Evolutionary conservation across 1,140 invertebrate species (phyloP), one percentile per base, ranked within the genome.

Genomic region (Ptiloglossa arizonensis): DNA sequence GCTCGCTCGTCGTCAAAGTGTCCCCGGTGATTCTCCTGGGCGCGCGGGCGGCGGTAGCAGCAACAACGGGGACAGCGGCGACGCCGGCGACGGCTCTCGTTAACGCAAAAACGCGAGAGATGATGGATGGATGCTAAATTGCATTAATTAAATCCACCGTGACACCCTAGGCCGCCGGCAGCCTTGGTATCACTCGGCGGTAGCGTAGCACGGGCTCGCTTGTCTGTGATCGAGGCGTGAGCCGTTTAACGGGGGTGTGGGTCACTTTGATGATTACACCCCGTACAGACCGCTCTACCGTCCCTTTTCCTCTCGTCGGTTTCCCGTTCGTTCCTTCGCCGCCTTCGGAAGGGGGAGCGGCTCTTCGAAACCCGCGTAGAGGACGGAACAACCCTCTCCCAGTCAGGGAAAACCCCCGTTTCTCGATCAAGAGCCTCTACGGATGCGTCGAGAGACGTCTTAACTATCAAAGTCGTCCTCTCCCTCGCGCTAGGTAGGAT

Each of bases 41-140:
- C n/a, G n/a, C n/a, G n/a, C n/a, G n/a, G 67, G 56, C 50, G 24
- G 17, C 54, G 54, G 57, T 44, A 52, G 66, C 70, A 75, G 44
- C 67, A 63, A 56, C 78, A 67, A 41, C 80, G 54, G 38, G 74
- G 57, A 19, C 44, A 63, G 9, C 48, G 70, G 24, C 75, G 35
- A 44, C 59, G 54, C 50, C 35, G 75, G 78, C 70, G 77, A 27
- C 54, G n/a, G 86, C 85, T 86, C 90, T 92, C 89, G 91, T 92
- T 92, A 92, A 89, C 82, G 89, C 90, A 92, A 92, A 91, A 92
- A 92, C 88, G 90, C 88, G 87, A 88, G 87, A 90, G 91, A 92
- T 92, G 91, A 92, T 92, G 91, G 91, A 92, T 92, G 91, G 90
- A 92, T 90, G 88, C 88, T 92, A 92, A 92, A 92, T 92, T 92